phyloP scores from a whole-genome alignment of 2,113 vertebrate genomes.

The Montifringilla adamsi region DNA sequence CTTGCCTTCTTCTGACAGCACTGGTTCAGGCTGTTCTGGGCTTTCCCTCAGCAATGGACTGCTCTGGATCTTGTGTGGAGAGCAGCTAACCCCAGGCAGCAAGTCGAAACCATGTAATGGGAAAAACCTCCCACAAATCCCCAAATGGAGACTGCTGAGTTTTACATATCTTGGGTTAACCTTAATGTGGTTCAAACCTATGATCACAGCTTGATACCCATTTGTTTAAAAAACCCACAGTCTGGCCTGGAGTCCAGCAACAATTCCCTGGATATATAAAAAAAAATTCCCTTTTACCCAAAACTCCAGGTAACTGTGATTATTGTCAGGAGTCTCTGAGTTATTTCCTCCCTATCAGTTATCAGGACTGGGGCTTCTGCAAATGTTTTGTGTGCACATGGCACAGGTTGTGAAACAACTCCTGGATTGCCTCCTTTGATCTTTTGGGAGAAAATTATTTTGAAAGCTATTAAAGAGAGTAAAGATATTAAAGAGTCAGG shows the following conservation, averaged over 20 bases:
- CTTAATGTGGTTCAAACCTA: neutral
- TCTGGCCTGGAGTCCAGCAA: neutral
- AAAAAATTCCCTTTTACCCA: neutral
- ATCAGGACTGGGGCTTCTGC: neutral
- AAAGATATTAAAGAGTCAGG: neutral
- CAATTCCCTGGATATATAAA: neutral
- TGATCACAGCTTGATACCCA: neutral
- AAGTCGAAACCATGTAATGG: neutral
- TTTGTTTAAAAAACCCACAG: conserved; percentile 7
- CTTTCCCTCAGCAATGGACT: neutral
- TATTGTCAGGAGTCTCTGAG: neutral
- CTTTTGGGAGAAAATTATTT: neutral
- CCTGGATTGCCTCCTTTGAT: neutral
- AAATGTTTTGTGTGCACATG: neutral
- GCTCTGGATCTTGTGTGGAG: neutral
- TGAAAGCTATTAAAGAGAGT: neutral
- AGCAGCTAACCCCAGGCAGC: neutral
- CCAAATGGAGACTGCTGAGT: neutral
- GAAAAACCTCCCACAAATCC: conserved; percentile 19
- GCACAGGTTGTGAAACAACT: neutral
- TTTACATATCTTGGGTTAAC: conserved; percentile 31
- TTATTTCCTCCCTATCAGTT: neutral
- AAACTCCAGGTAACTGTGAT: neutral
- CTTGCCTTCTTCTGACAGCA: neutral
- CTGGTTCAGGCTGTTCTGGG: neutral